Percentiles rank a stretch among this genome's conserved stretches.
These are phyloP conservation scores for Apotomis betuletana DNA, from an alignment of 2,888 invertebrate genomes.

Conservation along the genomic window DNA sequence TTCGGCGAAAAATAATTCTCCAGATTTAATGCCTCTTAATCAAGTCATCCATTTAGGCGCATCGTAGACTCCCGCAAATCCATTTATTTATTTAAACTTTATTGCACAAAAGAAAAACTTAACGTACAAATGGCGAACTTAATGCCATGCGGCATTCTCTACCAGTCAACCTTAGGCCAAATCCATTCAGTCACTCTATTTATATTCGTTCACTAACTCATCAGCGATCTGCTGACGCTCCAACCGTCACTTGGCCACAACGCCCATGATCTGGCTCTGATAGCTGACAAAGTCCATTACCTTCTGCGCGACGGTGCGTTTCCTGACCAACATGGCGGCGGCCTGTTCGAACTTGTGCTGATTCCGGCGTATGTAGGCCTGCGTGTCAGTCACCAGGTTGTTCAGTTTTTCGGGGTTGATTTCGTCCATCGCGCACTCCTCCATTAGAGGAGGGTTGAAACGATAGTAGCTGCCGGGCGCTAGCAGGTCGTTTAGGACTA, in stretches of 20 bases:
- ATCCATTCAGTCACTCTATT: not conserved
- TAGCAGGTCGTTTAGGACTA: conserved; percentile 88
- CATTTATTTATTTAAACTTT: too few relatives aligned
- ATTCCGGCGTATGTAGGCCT: conserved; percentile 91
- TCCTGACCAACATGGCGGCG: conserved; percentile 74
- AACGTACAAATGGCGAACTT: too few relatives aligned
- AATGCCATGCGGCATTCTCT: too few relatives aligned
- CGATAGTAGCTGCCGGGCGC: conserved; percentile 90
- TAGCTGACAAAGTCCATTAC: conserved; percentile 55
- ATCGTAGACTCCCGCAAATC: not conserved
- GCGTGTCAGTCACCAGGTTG: conserved; percentile 88
- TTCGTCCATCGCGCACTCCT: conserved; percentile 91
- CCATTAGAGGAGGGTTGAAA: conserved; percentile 94
- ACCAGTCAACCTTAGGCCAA: too few relatives aligned
- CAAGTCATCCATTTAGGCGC: not conserved
- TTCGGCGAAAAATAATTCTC: too few relatives aligned
- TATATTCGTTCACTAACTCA: conserved; percentile 1
- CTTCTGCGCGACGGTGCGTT: conserved; percentile 56
- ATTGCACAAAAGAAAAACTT: too few relatives aligned
- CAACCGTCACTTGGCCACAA: conserved; percentile 54
- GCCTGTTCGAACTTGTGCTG: conserved; percentile 88
- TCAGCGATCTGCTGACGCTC: conserved; percentile 44
- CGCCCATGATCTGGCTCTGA: conserved; percentile 59
- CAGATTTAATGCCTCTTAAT: too few relatives aligned
- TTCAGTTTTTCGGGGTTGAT: conserved; percentile 88